Conservation (phyloP, 2,888 invertebrate species). For the Habroteleia sp. region DNA sequence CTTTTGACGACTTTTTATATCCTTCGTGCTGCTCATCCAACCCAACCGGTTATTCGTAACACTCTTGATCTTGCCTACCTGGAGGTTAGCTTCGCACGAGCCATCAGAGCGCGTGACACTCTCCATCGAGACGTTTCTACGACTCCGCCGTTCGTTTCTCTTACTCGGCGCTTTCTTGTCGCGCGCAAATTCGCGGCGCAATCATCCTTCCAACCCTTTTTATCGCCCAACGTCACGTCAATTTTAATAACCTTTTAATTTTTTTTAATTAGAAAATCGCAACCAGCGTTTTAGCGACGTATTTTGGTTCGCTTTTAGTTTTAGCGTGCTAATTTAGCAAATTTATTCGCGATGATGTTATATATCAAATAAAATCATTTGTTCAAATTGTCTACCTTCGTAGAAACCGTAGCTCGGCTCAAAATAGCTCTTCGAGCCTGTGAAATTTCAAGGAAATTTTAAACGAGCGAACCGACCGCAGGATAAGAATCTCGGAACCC, state of each 20-base stretch:
- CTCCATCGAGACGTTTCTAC: conserved; percentile 24
- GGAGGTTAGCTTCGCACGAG: conserved; percentile 60
- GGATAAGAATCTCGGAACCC: conserved; percentile 52
- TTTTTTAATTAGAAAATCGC: no score
- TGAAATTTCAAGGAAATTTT: conserved; percentile 51
- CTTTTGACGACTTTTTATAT: conserved; percentile 61
- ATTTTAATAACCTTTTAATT: no score
- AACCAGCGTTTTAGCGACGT: no score
- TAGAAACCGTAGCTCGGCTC: conserved; percentile 6
- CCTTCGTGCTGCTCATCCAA: conserved; percentile 50
- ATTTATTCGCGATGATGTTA: no score
- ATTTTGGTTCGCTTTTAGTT: no score
- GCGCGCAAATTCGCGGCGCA: conserved; percentile 8
- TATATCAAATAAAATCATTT: no score
- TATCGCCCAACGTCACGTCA: conserved; percentile 7
- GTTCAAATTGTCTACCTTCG: conserved; percentile 1
- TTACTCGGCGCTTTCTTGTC: conserved; percentile 14
- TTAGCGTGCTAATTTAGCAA: no score
- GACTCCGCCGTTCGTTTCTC: conserved; percentile 5
- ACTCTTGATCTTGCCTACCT: conserved; percentile 58
- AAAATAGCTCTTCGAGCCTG: conserved; percentile 49
- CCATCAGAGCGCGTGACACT: conserved; percentile 59
- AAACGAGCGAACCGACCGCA: conserved; percentile 28
- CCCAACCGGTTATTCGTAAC: conserved; percentile 64
- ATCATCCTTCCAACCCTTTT: conserved; percentile 12